These are phyloP conservation scores for Amiota mariae DNA, from an alignment of 2,888 invertebrate genomes.

Conservation along the genomic window DNA sequence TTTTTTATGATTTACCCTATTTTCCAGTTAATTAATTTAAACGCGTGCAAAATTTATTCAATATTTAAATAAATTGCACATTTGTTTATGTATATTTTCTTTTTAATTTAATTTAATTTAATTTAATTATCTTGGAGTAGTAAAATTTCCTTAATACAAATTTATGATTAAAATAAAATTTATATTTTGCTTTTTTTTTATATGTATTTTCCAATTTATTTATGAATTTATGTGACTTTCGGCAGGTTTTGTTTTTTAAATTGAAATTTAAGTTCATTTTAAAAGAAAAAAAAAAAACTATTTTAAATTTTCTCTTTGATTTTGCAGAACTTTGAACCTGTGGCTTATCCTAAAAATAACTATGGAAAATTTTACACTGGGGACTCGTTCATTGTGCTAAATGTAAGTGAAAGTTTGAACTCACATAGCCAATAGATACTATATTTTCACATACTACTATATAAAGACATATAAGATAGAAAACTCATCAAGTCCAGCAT, in stretches of 20 bases:
- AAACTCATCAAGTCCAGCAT: constrained; percentile 52
- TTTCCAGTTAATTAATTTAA: constrained; percentile 20
- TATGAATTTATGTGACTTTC: not conserved
- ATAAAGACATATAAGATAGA: constrained; percentile 41
- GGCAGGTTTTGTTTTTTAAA: not conserved
- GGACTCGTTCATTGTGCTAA: constrained; percentile 88
- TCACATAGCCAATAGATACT: no score
- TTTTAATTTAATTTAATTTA: no score
- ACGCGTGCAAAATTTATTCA: constrained; percentile 15
- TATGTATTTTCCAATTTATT: no score
- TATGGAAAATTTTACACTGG: constrained; percentile 90
- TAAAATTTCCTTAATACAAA: no score
- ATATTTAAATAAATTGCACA: not conserved
- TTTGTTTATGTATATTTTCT: not conserved
- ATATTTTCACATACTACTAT: not conserved
- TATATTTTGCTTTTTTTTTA: no score
- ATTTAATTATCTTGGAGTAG: no score
- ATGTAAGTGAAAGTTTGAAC: constrained; percentile 76
- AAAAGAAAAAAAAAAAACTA: not conserved
- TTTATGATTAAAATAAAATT: no score
- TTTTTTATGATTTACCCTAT: not conserved
- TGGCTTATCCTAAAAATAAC: constrained; percentile 80
- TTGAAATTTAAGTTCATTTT: constrained; percentile 5
- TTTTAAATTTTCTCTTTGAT: constrained; percentile 1
- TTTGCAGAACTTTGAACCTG: constrained; percentile 84